A percentile compares a stretch with the other conserved stretches of the same genome.
phyloP scores from a whole-genome alignment of 2,888 invertebrate species.

The Diarsia brunnea region DNA sequence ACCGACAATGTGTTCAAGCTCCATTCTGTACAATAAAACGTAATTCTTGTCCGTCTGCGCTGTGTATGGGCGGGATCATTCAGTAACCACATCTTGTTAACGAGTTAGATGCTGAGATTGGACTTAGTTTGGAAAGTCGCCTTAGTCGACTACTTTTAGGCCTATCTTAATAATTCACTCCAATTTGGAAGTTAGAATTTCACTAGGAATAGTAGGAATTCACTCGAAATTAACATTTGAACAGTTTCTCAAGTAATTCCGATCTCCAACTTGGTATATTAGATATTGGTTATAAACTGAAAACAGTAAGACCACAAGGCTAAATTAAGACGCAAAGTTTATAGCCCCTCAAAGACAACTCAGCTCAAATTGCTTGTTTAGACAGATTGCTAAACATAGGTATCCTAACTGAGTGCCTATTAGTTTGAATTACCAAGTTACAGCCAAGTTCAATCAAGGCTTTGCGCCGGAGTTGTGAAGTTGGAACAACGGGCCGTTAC shows the following conservation, averaged over 20 bases:
- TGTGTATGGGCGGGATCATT: slow-evolving; percentile 27
- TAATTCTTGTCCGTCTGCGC: slow-evolving; percentile 30
- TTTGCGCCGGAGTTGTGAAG: slow-evolving; percentile 43
- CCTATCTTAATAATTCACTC: not conserved
- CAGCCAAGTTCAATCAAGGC: slow-evolving; percentile 53
- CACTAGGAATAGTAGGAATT: not conserved
- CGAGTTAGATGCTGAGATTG: slow-evolving; percentile 26
- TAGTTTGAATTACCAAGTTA: slow-evolving; percentile 56
- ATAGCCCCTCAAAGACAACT: slow-evolving; percentile 17
- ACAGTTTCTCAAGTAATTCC: not conserved
- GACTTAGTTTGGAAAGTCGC: slow-evolving; percentile 8
- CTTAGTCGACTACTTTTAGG: not conserved
- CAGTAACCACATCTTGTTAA: slow-evolving; percentile 35
- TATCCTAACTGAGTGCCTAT: slow-evolving; percentile 42
- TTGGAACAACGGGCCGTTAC: slow-evolving; percentile 50
- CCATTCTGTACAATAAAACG: slow-evolving; percentile 36
- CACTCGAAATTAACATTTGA: not conserved
- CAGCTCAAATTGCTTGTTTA: slow-evolving; percentile 37
- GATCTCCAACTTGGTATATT: not conserved
- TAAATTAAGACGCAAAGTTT: slow-evolving; percentile 25
- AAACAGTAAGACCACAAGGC: slow-evolving; percentile 6
- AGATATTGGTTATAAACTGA: slow-evolving; percentile 6
- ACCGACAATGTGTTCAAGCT: slow-evolving; percentile 41
- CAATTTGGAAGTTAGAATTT: not conserved
- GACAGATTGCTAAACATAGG: slow-evolving; percentile 42